Evolutionary conservation across 2,888 invertebrate genomes (phyloP), one percentile per base, ranked within the genome.

Genomic region (Diarsia dahlii): DNA sequence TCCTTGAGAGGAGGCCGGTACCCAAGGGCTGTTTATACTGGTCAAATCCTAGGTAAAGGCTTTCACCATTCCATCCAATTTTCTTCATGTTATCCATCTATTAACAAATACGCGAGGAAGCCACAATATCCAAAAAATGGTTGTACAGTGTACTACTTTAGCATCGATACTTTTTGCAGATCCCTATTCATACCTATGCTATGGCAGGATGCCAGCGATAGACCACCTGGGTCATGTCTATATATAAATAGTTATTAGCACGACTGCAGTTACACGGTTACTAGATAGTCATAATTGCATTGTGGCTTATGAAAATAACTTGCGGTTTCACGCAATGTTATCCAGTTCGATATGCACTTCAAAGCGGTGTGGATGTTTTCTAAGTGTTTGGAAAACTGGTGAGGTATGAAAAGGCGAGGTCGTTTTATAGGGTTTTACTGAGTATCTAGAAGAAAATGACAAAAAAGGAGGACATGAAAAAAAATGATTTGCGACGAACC

Each of bases 171-270:
- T 64, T 62, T 62, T 63, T 67, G 18, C 60, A 23, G 28, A 54
- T 63, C 63, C 34, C 18, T n/a, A 23, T 73, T 52, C 68, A 48
- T 50, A 45, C 58, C 62, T 74, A 65, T 15, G 18, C 23, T 3
- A 18, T 85, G 83, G 83, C 83, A 54, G 13, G 1, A 28, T 70
- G 83, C 83, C 83, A 83, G 65, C 48, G 23, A 74, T 82, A 78
- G 81, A 83, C 76, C 91, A 92, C 92, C 92, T 92, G 91, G 90
- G 90, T 90, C 89, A 88, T 74, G 67, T 78, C 89, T 90, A 90
- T 88, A 89, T 87, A 89, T 92, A 92, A 88, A 88, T 79, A 85
- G 85, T 87, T 87, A 89, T 84, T 84, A 82, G 66, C 76, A 74
- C 86, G 76, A 69, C 46, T 84, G 84, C 83, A 84, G 73, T 84